phyloP scores from a whole-genome alignment of 2,888 invertebrate species.

The Lasiommata megera region DNA sequence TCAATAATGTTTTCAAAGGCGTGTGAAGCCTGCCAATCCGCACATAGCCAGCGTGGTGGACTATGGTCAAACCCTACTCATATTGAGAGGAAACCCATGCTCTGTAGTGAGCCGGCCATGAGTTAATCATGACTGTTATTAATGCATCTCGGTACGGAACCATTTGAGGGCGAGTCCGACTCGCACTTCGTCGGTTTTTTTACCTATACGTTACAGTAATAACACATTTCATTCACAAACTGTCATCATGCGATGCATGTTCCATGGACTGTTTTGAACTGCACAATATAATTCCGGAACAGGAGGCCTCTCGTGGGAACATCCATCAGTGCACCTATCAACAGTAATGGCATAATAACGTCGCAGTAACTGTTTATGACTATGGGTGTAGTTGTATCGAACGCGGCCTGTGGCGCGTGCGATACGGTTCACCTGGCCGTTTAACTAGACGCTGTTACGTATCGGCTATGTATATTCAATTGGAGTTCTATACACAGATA shows the following conservation, averaged over 20 bases:
- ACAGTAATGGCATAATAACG: conserved; percentile 28
- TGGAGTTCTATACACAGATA: not conserved
- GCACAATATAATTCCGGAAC: conserved; percentile 1
- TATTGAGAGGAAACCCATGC: too few species aligned
- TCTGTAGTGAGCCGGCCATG: too few species aligned
- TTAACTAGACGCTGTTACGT: conserved; percentile 1
- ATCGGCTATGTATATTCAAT: conserved; percentile 1
- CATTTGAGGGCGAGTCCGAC: too few species aligned
- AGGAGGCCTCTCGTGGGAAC: conserved; percentile 26
- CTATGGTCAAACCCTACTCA: too few species aligned
- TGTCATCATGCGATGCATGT: conserved; percentile 5
- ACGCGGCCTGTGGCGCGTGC: conserved; percentile 48
- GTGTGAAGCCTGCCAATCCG: too few species aligned
- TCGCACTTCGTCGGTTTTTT: too few species aligned
- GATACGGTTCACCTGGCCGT: conserved; percentile 41
- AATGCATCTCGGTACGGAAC: too few species aligned
- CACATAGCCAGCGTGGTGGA: too few species aligned
- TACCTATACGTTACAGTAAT: not conserved
- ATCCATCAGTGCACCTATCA: conserved; percentile 19
- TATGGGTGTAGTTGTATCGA: conserved; percentile 28
- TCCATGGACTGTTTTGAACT: not conserved
- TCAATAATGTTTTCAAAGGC: too few species aligned
- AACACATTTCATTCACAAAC: not conserved
- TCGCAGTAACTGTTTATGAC: conserved; percentile 31
- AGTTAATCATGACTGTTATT: too few species aligned